Evolutionary conservation across 2,888 invertebrate species (phyloP).

Genomic region (Escarpia spicata): DNA sequence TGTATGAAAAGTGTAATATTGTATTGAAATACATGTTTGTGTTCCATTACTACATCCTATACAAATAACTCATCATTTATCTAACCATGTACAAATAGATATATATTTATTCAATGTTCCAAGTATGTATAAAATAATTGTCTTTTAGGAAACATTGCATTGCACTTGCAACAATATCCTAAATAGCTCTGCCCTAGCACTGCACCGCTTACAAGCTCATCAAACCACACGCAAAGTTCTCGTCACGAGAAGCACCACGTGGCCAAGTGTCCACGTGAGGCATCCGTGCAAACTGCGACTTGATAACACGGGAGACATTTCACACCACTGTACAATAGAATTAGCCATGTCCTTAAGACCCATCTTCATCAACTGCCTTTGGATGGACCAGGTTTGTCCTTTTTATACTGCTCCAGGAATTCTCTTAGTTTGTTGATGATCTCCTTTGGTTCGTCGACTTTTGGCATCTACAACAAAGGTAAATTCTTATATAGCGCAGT

Average conservation of each 20-base stretch:
- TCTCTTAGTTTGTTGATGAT: not conserved
- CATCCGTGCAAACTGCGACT: not conserved
- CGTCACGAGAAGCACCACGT: no score
- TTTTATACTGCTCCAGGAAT: constrained; percentile 10
- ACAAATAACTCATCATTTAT: not conserved
- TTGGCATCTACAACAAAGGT: not conserved
- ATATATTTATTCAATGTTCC: not conserved
- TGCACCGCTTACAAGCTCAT: not conserved
- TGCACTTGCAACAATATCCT: not conserved
- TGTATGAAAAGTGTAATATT: not conserved
- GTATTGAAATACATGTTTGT: not conserved
- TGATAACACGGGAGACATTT: not conserved
- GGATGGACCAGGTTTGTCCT: not conserved
- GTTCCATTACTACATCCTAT: not conserved
- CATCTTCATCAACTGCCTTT: constrained; percentile 11
- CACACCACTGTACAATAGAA: not conserved
- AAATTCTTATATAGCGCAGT: no score
- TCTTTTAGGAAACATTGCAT: not conserved
- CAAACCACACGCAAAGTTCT: not conserved
- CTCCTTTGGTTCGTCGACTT: not conserved
- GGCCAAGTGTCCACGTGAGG: not conserved
- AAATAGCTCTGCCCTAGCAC: not conserved
- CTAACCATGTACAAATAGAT: not conserved
- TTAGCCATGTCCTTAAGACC: not conserved
- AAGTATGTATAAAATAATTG: not conserved